These are phyloP conservation scores for Leucopsar rothschildi DNA, from an alignment of 2,113 vertebrate genomes.

Conservation along the genomic window DNA sequence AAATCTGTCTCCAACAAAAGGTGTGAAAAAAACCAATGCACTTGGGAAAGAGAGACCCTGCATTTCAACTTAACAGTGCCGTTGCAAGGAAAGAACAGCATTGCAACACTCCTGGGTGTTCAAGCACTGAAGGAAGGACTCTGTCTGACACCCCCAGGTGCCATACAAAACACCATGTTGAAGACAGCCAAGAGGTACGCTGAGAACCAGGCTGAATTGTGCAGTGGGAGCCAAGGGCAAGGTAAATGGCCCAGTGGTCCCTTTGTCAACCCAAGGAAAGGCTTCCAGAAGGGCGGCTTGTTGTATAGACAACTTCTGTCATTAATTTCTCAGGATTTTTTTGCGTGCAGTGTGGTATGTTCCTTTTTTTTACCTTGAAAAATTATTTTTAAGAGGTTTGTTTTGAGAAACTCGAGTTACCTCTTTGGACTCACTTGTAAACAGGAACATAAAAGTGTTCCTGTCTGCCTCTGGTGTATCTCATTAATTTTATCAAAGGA, in stretches of 20 bases:
- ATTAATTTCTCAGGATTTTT: neutral
- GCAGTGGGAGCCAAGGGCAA: neutral
- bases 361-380: neutral
- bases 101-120: neutral
- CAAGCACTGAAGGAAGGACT: neutral
- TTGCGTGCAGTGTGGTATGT: neutral
- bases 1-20: neutral
- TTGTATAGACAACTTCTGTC: neutral
- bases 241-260: neutral
- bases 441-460: conserved; percentile 28
- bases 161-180: rapidly evolving
- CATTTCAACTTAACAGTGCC: neutral
- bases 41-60: neutral
- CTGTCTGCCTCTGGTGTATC: neutral
- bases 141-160: neutral
- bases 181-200: too few species aligned
- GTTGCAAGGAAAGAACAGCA: neutral
- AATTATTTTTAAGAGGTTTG: neutral
- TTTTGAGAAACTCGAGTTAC: neutral
- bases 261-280: neutral
- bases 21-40: rapidly evolving
- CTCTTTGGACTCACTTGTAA: conserved; percentile 4
- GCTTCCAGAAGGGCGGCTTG: neutral
- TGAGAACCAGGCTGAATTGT: neutral
- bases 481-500: conserved; percentile 46